A percentile compares a stretch with the other conserved stretches of the same genome.
Evolutionary conservation across 1,140 invertebrate species (phyloP).

Genomic region (Macrobrachium nipponense): DNA sequence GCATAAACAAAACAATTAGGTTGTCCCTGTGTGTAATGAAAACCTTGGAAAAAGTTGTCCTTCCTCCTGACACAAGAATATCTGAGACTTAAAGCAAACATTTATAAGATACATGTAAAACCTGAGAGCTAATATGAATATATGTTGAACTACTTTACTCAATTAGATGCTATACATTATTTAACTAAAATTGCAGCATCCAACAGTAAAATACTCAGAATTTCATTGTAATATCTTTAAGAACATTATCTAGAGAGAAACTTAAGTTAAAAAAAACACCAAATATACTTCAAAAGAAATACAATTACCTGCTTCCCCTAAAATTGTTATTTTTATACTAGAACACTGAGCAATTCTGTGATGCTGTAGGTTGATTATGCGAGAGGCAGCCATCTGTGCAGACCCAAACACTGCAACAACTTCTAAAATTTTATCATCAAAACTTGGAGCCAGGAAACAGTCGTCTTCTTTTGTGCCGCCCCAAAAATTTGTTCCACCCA

Average conservation of each 20-base stretch:
- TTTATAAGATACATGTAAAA: no score
- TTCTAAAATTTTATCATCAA: slow-evolving; percentile 93
- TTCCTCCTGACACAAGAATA: no score
- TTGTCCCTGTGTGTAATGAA: no score
- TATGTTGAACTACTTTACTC: no score
- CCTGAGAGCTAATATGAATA: no score
- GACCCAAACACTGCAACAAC: slow-evolving; percentile 97
- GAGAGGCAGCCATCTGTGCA: slow-evolving; percentile 95
- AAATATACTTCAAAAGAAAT: neutral
- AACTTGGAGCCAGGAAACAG: slow-evolving; percentile 86
- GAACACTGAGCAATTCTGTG: slow-evolving; percentile 97
- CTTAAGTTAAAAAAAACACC: neutral
- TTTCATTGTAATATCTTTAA: neutral
- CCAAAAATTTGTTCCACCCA: slow-evolving; percentile 99
- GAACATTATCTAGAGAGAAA: neutral
- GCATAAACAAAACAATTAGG: no score
- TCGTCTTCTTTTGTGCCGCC: slow-evolving; percentile 91
- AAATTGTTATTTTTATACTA: slow-evolving; percentile 93
- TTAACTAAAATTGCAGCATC: no score
- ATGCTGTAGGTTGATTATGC: slow-evolving; percentile 94
- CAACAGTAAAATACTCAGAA: no score
- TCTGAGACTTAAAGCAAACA: no score
- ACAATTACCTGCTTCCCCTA: slow-evolving; percentile 73
- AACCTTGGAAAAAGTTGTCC: no score
- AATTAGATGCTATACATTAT: no score